Evolutionary conservation across 2,113 vertebrate genomes (phyloP), one percentile per base, ranked within the genome.

Genomic region (Drymodes brunneopygia): DNA sequence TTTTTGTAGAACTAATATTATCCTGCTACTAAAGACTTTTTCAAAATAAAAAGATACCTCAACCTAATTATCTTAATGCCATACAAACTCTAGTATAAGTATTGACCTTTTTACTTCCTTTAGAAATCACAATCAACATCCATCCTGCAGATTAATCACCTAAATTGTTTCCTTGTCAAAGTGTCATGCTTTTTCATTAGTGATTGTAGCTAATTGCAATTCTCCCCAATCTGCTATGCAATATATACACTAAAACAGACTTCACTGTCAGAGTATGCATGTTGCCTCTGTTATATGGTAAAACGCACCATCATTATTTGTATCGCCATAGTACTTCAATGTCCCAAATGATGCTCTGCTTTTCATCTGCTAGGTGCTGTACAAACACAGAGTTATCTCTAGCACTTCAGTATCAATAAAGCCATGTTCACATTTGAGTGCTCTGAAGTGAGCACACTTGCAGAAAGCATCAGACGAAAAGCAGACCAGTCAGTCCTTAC

Each of bases 161-260:
- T 94, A 79, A 95, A 95, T 92, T 96, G 67, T 60, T 96, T 97
- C 94, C 71, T 86, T 94, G 66, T 96, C 88, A 93, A 86, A 96
- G 86, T 81, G 40, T 81, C 67, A 51, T 67, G 33, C 28, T 64
- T 82, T 36, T 58, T 79, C 66, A 92, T 93, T 78, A 74, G 62
- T 58, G 65, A 44, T 88, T 89, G 72, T 56, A 93, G 42, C 27
- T 81, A 95, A 87, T 72, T 80, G 78, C 86, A 70, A 81, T 94
- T 75, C 91, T 92, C 90, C 56, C 62, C 65, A 78, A 60, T 72
- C 42, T 74, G 69, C 47, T 88, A 40, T 44, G 44, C n/a, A n/a
- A n/a, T n/a, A n/a, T n/a, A n/a, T n/a, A n/a, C n/a, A n/a, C n/a
- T 48, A 86, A 93, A 92, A n/a, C 47, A 78, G 65, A 64, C 10